Conservation (phyloP, 2,113 vertebrate species). For the Apistogramma diplotaenia region DNA sequence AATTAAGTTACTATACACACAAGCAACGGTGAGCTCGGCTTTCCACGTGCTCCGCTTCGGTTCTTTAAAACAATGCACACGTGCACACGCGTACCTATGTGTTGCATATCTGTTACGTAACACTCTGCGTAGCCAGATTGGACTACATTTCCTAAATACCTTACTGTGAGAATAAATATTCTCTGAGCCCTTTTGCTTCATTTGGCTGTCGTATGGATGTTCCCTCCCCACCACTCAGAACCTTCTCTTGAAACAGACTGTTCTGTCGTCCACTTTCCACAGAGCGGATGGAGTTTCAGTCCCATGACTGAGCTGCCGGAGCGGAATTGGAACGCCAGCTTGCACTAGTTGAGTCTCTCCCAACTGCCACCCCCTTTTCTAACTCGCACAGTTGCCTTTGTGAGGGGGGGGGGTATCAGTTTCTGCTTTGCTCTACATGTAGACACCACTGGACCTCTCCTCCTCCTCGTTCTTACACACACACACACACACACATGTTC, state of each 20-base stretch:
- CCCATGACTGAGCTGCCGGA: conserved; percentile 68
- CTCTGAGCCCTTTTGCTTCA: neutral
- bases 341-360: conserved; percentile 35
- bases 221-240: neutral
- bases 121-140: neutral
- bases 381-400: conserved; percentile 46
- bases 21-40: neutral
- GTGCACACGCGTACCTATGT: neutral
- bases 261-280: conserved; percentile 29
- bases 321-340: conserved; percentile 51
- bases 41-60: neutral
- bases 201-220: neutral
- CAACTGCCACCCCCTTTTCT: conserved; percentile 19
- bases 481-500: conserved; percentile 6
- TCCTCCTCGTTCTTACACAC: neutral
- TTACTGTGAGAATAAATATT: neutral
- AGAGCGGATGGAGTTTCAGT: conserved; percentile 74
- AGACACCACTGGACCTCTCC: conserved; percentile 24
- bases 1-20: neutral
- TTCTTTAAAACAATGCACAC: no score
- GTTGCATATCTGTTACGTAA: neutral
- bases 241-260: conserved; percentile 34
- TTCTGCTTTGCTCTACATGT: conserved; percentile 41
- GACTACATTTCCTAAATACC: neutral
- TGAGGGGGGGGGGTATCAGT: conserved; percentile 48